Conservation (phyloP, 2,797 vertebrate genomes). For the Chrosomus eos region DNA sequence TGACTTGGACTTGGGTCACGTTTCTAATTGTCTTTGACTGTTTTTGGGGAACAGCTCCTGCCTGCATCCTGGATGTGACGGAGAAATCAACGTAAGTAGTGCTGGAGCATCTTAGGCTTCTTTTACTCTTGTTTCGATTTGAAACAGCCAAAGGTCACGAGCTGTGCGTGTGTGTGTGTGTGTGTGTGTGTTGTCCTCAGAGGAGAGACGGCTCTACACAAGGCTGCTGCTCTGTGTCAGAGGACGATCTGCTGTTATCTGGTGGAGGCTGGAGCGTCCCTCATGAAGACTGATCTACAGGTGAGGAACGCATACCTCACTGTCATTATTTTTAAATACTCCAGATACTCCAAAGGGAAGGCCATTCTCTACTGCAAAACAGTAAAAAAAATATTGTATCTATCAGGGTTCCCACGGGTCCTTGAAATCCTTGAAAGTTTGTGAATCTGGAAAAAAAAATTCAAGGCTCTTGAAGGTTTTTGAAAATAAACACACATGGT, state of each 20-base stretch:
- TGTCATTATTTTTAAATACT: not conserved
- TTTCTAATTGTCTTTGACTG: constrained; percentile 37
- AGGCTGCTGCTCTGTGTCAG: constrained; percentile 86
- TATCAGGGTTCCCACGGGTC: no score
- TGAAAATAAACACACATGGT: no score
- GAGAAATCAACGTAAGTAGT: constrained; percentile 88
- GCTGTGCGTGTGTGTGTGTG: not conserved
- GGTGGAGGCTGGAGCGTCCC: constrained; percentile 92
- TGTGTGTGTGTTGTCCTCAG: constrained; percentile 67
- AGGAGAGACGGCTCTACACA: constrained; percentile 91
- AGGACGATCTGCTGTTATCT: constrained; percentile 92
- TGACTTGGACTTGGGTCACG: not conserved
- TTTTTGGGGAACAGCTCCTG: constrained; percentile 76
- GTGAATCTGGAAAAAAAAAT: no score
- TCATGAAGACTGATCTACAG: constrained; percentile 94
- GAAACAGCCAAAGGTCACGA: not conserved
- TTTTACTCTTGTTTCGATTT: not conserved
- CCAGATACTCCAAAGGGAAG: no score
- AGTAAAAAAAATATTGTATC: not conserved
- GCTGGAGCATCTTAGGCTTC: not conserved
- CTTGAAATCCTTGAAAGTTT: no score
- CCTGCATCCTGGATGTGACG: constrained; percentile 85
- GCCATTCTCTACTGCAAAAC: not conserved
- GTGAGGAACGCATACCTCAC: constrained; percentile 66
- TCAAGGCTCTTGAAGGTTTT: no score